Percentiles rank a stretch among this genome's conserved stretches.
Conservation (phyloP, 53 echinoderm and acorn worm species). For the Holothuria leucospilota region DNA sequence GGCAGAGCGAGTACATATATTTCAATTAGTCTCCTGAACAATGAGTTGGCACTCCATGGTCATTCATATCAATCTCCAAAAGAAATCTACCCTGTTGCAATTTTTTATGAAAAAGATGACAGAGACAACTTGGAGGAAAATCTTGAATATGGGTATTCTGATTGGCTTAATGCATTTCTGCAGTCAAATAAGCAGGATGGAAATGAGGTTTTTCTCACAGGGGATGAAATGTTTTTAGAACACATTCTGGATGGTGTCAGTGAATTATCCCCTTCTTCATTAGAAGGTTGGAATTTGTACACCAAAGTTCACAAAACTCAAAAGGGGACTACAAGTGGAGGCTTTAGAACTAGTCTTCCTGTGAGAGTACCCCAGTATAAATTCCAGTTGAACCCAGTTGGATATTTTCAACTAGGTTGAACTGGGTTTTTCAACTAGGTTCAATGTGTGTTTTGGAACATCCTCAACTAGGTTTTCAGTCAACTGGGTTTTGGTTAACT, state of each 20-base stretch:
- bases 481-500: too few species aligned
- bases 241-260: constrained; percentile 65
- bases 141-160: not conserved
- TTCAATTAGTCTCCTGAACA: constrained; percentile 47
- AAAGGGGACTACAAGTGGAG: constrained; percentile 45
- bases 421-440: too few species aligned
- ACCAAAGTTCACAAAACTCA: constrained; percentile 30
- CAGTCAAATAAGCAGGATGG: not conserved
- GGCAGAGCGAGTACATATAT: constrained; percentile 57
- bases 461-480: too few species aligned
- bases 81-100: not conserved
- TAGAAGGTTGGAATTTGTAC: constrained; percentile 80
- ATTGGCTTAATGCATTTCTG: not conserved
- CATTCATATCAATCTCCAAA: not conserved
- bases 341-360: constrained; percentile 45
- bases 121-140: constrained; percentile 6
- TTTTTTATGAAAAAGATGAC: constrained; percentile 14
- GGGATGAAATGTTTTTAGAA: constrained; percentile 77
- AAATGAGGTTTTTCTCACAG: constrained; percentile 52
- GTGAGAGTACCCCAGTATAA: too few species aligned
- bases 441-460: too few species aligned
- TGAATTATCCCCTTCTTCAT: constrained; percentile 55
- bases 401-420: too few species aligned
- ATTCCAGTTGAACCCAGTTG: too few species aligned
- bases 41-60: constrained; percentile 40